Conservation (phyloP, 2,113 vertebrate genomes). For the Chaetura pelagica region DNA sequence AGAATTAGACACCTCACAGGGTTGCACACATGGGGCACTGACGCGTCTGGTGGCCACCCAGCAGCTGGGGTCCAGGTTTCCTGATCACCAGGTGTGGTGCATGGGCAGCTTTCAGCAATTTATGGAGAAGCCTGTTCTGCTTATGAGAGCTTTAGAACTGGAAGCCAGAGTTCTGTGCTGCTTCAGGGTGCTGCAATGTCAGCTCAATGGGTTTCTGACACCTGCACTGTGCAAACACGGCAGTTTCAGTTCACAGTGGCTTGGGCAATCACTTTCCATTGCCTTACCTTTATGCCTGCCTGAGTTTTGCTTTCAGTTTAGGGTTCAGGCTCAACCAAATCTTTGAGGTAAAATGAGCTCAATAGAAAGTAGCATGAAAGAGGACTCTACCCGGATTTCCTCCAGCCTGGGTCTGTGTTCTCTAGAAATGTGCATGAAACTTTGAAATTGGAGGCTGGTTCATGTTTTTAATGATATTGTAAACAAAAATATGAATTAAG, state of each 20-base stretch:
- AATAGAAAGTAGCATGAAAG: constrained; percentile 59
- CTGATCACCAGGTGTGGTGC: background rate
- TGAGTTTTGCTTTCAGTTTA: constrained; percentile 66
- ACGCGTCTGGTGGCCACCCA: background rate
- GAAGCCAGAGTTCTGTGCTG: background rate
- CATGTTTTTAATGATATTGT: constrained; percentile 2
- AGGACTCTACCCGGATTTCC: constrained; percentile 45
- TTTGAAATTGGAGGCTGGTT: constrained; percentile 26
- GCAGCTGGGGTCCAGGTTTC: background rate
- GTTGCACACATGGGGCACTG: background rate
- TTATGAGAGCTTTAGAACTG: background rate
- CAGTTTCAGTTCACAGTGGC: constrained; percentile 53
- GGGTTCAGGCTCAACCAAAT: background rate
- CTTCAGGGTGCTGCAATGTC: background rate
- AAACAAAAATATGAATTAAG: constrained; percentile 32
- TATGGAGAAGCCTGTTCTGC: background rate
- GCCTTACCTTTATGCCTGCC: constrained; percentile 4
- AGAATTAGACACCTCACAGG: background rate
- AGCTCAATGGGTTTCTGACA: constrained; percentile 15
- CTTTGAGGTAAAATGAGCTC: constrained; percentile 50
- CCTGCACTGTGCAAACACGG: background rate
- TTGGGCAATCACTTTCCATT: constrained; percentile 59
- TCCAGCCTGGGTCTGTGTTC: background rate
- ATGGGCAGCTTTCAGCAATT: background rate
- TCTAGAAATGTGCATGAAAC: constrained; percentile 3